Evolutionary conservation across 2,113 vertebrate genomes (phyloP).

Genomic region (Genyomyrus donnyi): DNA sequence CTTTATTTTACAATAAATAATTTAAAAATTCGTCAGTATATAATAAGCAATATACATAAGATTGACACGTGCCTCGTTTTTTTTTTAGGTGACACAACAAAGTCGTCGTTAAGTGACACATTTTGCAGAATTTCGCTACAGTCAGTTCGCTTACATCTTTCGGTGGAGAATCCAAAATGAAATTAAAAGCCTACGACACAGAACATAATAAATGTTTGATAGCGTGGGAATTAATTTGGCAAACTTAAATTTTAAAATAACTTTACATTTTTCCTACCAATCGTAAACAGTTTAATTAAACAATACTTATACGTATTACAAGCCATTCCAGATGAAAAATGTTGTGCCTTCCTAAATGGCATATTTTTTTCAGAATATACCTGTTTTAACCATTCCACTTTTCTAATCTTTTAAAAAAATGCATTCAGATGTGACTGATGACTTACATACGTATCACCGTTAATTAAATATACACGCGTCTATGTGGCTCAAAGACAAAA

Average conservation of each 20-base stretch:
- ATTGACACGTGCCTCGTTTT: slow-evolving; percentile 10
- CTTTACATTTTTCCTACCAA: slow-evolving; percentile 31
- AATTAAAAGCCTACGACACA: slow-evolving; percentile 38
- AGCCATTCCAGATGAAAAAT: slow-evolving; percentile 52
- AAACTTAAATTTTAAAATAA: slow-evolving; percentile 33
- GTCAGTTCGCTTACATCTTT: neutral
- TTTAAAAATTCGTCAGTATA: slow-evolving; percentile 18
- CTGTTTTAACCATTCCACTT: slow-evolving; percentile 37
- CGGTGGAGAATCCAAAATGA: slow-evolving; percentile 35
- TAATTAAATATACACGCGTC: slow-evolving; percentile 46
- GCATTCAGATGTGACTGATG: slow-evolving; percentile 55
- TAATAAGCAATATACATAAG: slow-evolving; percentile 23
- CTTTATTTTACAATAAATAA: slow-evolving; percentile 23
- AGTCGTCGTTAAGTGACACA: neutral
- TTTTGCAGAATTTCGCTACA: slow-evolving; percentile 5
- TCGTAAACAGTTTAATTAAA: slow-evolving; percentile 50
- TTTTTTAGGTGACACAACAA: neutral
- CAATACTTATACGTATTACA: slow-evolving; percentile 50
- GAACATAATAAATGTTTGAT: slow-evolving; percentile 42
- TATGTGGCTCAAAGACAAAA: slow-evolving; percentile 29
- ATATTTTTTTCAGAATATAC: slow-evolving; percentile 39
- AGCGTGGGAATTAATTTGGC: slow-evolving; percentile 43
- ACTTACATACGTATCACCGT: slow-evolving; percentile 37
- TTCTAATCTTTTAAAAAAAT: slow-evolving; percentile 43
- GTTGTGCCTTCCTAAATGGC: slow-evolving; percentile 24